Evolutionary conservation across 37 sponge, comb jelly and placozoan species (phyloP), one percentile per base, ranked within the genome.

Genomic region (Dysidea cf. avara): DNA sequence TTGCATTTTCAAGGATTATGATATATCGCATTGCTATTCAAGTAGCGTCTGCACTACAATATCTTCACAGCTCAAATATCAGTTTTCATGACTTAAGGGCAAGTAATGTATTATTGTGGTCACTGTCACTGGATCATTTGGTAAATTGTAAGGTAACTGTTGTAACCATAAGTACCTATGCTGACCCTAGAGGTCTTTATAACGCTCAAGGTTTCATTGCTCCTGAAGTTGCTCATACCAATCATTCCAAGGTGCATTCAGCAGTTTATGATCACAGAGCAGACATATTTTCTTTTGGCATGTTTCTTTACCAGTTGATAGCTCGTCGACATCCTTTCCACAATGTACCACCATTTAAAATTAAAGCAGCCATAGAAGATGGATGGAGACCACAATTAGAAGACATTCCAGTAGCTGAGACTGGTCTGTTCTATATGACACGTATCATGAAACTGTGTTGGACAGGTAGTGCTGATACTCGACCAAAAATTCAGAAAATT

Each of bases 91-190:
- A 84, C 50, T 61, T 84, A 47, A 84, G 71, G 50, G 72, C 72
- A 22, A 59, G 66, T 24, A 84, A 84, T 54, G 78, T 84, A 0
- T 72, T 84, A 16, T 50, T 84, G 52, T 84, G 78, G 78, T 77
- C 85, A 25, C 71, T 84, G 6, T 64, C 52, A 30, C 55, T 56
- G 20, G 78, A 60, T 13, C 28, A 55, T 1, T 53, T 69, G 20
- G 51, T 80, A 64, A 80, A 84, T 47, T 69, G 77, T 39, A 84
- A 84, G 38, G 58, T 84, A n/a, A 52, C 78, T 9, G 77, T 77
- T 36, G 77, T 60, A 50, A 78, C 64, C 35, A 62, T 70, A 39
- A 39, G 71, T 4, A 54, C 78, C 11, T 33, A n/a, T 16, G 25
- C 56, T 13, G 35, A 69, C 32, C 85, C 85, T 11, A 61, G 49